Evolutionary conservation across 2,113 vertebrate genomes (phyloP).

Genomic region (Ictidomys tridecemlineatus): DNA sequence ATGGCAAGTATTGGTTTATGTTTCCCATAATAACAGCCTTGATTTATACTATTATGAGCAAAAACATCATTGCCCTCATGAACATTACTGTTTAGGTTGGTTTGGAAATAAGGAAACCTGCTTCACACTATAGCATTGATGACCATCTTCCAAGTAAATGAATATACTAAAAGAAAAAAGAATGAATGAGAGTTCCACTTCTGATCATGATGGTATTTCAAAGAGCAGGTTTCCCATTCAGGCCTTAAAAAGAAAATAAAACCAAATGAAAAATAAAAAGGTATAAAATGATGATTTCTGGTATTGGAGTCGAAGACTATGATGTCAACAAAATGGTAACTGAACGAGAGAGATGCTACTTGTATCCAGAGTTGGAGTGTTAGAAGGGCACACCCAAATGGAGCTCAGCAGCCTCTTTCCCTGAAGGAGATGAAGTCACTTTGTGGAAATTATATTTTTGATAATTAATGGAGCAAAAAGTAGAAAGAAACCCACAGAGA

Average conservation of each 20-base stretch:
- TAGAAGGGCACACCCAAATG: too few relatives aligned
- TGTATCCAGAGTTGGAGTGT: rapidly evolving
- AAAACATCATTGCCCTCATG: background rate
- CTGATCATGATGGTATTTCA: background rate
- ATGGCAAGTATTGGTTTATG: background rate
- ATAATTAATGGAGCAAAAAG: background rate
- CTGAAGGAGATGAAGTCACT: background rate
- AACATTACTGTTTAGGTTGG: background rate
- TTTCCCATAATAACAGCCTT: background rate
- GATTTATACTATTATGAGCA: background rate
- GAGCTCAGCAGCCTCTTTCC: background rate
- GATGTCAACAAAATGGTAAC: background rate
- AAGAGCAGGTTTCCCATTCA: background rate
- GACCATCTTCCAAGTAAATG: background rate
- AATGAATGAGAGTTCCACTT: background rate
- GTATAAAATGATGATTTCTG: background rate
- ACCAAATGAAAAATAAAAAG: background rate
- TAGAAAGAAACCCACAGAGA: background rate
- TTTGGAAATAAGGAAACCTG: background rate
- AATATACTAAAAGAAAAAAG: background rate
- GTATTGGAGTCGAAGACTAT: background rate
- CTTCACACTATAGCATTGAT: background rate
- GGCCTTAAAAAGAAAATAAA: background rate
- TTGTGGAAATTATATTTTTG: background rate
- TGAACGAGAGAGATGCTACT: background rate